phyloP scores from a whole-genome alignment of 2,888 invertebrate genomes.

The Leptopilina syphax region DNA sequence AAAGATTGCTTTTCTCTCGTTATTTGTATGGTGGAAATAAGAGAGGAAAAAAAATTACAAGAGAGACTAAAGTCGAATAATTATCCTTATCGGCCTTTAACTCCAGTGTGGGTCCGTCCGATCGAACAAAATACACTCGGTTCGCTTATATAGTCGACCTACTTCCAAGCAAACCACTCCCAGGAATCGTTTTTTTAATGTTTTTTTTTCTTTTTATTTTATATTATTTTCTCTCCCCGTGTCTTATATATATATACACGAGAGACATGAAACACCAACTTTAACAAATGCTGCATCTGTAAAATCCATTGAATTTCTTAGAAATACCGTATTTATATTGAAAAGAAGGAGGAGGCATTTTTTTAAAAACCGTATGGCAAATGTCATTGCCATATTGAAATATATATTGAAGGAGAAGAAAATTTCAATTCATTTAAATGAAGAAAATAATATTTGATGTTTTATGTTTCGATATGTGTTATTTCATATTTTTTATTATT shows the following conservation, averaged over 20 bases:
- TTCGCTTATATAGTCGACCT: slow-evolving; percentile 56
- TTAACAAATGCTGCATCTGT: slow-evolving; percentile 22
- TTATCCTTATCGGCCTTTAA: slow-evolving; percentile 80
- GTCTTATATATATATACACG: background rate
- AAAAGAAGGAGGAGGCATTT: slow-evolving; percentile 2
- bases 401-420: too few species aligned
- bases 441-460: too few species aligned
- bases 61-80: slow-evolving; percentile 68
- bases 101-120: slow-evolving; percentile 70
- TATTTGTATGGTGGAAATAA: too few species aligned
- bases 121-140: slow-evolving; percentile 57
- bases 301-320: slow-evolving; percentile 27
- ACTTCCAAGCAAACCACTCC: slow-evolving; percentile 66
- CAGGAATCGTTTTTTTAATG: slow-evolving; percentile 61
- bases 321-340: background rate
- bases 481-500: too few species aligned
- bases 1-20: too few species aligned
- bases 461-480: too few species aligned
- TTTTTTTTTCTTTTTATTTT: slow-evolving; percentile 11
- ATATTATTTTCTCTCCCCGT: background rate
- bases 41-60: background rate
- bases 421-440: background rate
- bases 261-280: background rate
- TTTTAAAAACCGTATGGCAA: background rate
- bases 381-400: background rate